Evolutionary conservation across 2,113 vertebrate species (phyloP).

Genomic region (Polypterus bichir): DNA sequence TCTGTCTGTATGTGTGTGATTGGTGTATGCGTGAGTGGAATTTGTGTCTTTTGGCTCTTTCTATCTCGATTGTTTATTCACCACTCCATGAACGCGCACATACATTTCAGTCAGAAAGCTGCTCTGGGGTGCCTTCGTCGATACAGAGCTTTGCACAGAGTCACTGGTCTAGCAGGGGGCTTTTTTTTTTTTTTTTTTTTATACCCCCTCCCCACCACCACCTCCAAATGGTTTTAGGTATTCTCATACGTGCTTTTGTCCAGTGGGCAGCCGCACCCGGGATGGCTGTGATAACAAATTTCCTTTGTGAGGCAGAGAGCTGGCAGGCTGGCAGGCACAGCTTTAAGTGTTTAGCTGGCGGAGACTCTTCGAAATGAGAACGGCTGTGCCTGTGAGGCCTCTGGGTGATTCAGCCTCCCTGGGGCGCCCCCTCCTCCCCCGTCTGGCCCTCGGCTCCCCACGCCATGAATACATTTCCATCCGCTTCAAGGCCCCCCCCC

Average conservation of each 20-base stretch:
- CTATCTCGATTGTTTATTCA: no score
- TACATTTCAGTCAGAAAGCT: no score
- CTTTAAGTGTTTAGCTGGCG: conserved; percentile 53
- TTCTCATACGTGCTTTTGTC: no score
- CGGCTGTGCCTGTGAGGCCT: conserved; percentile 44
- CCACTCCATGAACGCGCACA: no score
- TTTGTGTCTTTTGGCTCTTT: conserved; percentile 13
- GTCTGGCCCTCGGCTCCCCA: conserved; percentile 62
- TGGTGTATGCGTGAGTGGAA: conserved; percentile 15
- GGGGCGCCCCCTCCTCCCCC: conserved; percentile 28
- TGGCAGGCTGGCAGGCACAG: conserved; percentile 45
- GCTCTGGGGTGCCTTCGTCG: no score
- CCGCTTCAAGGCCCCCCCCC: conserved; percentile 50
- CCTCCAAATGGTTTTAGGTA: no score
- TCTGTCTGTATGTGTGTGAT: conserved; percentile 26
- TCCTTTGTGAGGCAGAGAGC: conserved; percentile 31
- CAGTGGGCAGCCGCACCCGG: no score
- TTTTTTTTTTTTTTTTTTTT: no score
- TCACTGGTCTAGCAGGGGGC: background rate
- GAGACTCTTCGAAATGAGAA: conserved; percentile 48
- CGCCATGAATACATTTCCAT: conserved; percentile 64
- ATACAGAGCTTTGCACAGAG: background rate
- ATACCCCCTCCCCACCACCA: no score
- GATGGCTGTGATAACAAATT: conserved; percentile 11
- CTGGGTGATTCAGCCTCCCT: conserved; percentile 59